A percentile compares a stretch with the other conserved stretches of the same genome.
Conservation (phyloP, 2,113 vertebrate genomes). For the Hydropotes inermis region DNA sequence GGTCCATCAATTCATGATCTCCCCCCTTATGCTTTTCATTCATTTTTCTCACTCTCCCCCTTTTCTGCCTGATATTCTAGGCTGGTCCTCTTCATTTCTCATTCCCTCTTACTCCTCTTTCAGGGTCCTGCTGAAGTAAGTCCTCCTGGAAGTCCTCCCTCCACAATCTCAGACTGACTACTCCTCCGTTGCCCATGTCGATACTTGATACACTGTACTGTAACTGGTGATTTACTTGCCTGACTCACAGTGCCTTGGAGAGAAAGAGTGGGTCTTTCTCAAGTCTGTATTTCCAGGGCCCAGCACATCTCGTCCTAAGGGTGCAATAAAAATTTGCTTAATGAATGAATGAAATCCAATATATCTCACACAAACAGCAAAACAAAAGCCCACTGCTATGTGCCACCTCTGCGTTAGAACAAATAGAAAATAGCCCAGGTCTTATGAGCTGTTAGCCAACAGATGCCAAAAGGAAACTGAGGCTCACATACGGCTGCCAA, state of each 20-base stretch:
- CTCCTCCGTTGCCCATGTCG: background rate
- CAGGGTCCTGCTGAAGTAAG: background rate
- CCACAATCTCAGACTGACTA: background rate
- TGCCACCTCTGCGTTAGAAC: background rate
- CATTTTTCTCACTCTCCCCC: background rate
- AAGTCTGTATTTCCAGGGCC: background rate
- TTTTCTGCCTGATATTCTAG: background rate
- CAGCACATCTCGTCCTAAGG: background rate
- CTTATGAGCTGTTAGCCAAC: background rate
- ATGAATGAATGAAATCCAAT: background rate
- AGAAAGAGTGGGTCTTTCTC: background rate
- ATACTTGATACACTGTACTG: background rate
- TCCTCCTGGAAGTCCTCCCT: background rate
- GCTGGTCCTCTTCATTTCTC: background rate
- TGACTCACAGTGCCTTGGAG: background rate
- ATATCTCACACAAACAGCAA: background rate
- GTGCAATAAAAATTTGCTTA: constrained; percentile 30
- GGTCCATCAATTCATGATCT: background rate
- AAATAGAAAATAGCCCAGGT: background rate
- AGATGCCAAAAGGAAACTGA: background rate
- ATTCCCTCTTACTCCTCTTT: background rate
- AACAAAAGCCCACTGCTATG: background rate
- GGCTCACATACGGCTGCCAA: background rate
- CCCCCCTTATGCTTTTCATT: background rate
- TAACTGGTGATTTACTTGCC: background rate